Base-by-base conservation (phyloP, 2,113 vertebrate genomes). In the Lanius collurio region DNA sequence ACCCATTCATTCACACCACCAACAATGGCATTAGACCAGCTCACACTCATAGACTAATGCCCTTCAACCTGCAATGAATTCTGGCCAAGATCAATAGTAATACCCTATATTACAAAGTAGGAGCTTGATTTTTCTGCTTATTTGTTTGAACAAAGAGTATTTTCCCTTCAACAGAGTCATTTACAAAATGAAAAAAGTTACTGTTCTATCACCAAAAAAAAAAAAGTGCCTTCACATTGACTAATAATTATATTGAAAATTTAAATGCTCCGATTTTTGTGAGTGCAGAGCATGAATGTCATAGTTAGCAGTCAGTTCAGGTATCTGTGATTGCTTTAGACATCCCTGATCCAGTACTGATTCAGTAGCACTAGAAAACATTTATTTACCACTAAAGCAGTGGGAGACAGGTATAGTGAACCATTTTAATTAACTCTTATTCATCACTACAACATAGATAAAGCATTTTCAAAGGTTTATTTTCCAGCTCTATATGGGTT, bases 381-480 rank as follows among this genome's bases (percentile, higher is more conserved):
- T 28, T 63, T 65, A 79, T 63, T 92, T 80, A 77, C 31, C n/a
- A 59, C 50, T 77, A 67, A 80, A 87, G 10, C 33, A 65, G 47
- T 12, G 26, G 44, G 55, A 86, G 80, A 80, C 53, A 67, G 31
- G 12, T 37, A 93, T 18, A 92, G 56, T 13, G 13, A 92, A 85
- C 31, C 37, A 49, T 65, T 92, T 85, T 79, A 89, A 91, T 62
- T 88, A 93, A 42, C 46, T 87, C 35, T 86, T 90, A 88, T 15
- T 94, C 69, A 65, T 87, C 87, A 93, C 65, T 85, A 76, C 94
- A 65, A 62, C 53, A 31, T 41, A 87, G 89, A 87, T 84, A 83
- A 84, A 84, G 44, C 76, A 49, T 42, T 85, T 95, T 75, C 84
- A 90, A 93, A 94, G 92, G 91, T 90, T 96, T 96, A 82, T 96